Evolutionary conservation across 2,797 vertebrate genomes (phyloP).

Genomic region (Mionectes olivaceus): DNA sequence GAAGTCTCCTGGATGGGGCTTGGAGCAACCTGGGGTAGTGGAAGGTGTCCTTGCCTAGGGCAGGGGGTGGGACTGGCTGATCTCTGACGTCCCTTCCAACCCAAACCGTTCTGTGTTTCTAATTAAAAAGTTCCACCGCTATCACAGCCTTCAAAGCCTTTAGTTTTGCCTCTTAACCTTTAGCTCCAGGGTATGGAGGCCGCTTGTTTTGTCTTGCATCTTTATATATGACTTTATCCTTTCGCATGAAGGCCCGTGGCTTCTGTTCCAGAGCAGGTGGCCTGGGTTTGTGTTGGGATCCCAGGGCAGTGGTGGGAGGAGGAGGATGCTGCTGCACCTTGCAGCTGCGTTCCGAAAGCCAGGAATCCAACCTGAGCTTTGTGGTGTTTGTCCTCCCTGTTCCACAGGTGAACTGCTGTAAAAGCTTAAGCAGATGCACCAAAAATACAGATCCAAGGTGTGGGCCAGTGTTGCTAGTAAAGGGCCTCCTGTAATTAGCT

Average conservation of each 20-base stretch:
- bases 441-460: background rate
- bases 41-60: background rate
- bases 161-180: background rate
- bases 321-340: background rate
- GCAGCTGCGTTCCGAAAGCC: fast-evolving
- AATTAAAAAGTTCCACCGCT: fast-evolving
- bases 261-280: fast-evolving
- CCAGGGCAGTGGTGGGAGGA: background rate
- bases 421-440: background rate
- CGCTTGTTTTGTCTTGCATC: background rate
- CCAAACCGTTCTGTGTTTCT: background rate
- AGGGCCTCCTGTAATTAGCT: background rate
- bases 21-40: fast-evolving
- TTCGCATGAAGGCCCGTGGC: fast-evolving
- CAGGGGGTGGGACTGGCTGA: background rate
- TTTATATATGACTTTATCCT: fast-evolving
- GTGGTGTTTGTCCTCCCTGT: background rate
- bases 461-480: background rate
- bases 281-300: background rate
- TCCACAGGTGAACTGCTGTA: background rate
- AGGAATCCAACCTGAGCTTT: too few species aligned
- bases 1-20: background rate
- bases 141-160: fast-evolving
- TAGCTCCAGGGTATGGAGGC: fast-evolving
- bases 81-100: background rate